Conservation (phyloP, 37 sponge, comb jelly and placozoan genomes). For the Geodia barretti region DNA sequence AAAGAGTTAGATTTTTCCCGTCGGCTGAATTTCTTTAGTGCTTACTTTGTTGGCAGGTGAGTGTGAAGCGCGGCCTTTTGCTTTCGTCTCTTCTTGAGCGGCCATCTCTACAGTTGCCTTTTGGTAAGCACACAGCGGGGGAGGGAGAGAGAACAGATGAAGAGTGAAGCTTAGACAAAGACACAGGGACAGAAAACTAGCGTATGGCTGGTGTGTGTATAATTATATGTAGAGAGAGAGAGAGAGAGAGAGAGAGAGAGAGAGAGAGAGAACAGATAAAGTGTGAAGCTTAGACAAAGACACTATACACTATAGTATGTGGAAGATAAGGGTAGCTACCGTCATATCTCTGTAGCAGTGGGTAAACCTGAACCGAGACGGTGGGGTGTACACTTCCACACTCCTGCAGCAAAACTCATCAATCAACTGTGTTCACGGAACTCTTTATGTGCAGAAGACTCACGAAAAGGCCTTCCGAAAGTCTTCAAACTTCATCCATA, state of each 20-base stretch:
- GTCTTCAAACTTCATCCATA: constrained; percentile 50
- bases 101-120: neutral
- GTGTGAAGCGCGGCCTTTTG: neutral
- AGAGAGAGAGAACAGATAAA: neutral
- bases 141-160: neutral
- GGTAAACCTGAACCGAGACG: constrained; percentile 19
- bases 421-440: neutral
- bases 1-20: too few species aligned
- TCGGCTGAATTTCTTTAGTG: too few species aligned
- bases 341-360: constrained; percentile 13
- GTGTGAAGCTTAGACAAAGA: too few species aligned
- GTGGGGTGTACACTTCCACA: constrained; percentile 27
- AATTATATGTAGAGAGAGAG: constrained; percentile 10
- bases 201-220: constrained; percentile 7
- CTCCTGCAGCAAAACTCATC: constrained; percentile 2
- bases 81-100: neutral
- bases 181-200: neutral
- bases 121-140: neutral
- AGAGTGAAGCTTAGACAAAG: neutral
- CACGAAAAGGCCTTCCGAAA: constrained; percentile 33
- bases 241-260: constrained; percentile 15
- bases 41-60: neutral
- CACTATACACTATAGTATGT: too few species aligned
- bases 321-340: too few species aligned
- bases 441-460: neutral